Conservation (phyloP, 2,113 vertebrate genomes). For the Osmerus eperlanus region DNA sequence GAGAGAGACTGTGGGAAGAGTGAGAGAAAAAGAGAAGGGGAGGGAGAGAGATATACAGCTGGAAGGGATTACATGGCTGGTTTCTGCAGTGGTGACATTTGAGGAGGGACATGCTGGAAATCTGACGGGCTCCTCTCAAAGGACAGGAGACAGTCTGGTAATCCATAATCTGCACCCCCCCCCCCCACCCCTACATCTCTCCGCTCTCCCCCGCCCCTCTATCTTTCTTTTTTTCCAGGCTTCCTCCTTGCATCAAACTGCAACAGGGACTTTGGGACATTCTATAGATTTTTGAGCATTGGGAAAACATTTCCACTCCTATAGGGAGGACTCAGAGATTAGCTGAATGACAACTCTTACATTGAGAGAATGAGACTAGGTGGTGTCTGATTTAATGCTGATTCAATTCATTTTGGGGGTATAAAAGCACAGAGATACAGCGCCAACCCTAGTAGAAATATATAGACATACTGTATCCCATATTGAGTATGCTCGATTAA, state of each 20-base stretch:
- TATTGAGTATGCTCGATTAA: too few species aligned
- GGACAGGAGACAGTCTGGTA: neutral
- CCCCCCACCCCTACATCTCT: neutral
- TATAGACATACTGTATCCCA: too few species aligned
- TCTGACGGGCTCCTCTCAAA: neutral
- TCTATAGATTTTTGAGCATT: neutral
- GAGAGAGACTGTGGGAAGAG: neutral
- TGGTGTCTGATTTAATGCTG: neutral
- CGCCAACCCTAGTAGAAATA: neutral
- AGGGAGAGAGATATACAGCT: constrained; percentile 4
- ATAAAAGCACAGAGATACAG: neutral
- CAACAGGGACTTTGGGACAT: neutral
- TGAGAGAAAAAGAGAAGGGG: neutral
- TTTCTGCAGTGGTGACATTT: constrained; percentile 6
- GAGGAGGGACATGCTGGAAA: neutral
- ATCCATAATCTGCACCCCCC: neutral
- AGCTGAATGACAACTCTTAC: neutral
- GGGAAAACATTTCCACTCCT: neutral
- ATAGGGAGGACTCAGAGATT: neutral
- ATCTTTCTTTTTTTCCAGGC: neutral
- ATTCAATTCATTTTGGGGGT: neutral
- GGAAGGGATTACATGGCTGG: neutral
- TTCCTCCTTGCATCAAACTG: neutral
- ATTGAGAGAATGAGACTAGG: neutral
- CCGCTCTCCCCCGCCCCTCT: neutral